Evolutionary conservation across 2,113 vertebrate genomes (phyloP).

Genomic region (Amphiprion ocellaris): DNA sequence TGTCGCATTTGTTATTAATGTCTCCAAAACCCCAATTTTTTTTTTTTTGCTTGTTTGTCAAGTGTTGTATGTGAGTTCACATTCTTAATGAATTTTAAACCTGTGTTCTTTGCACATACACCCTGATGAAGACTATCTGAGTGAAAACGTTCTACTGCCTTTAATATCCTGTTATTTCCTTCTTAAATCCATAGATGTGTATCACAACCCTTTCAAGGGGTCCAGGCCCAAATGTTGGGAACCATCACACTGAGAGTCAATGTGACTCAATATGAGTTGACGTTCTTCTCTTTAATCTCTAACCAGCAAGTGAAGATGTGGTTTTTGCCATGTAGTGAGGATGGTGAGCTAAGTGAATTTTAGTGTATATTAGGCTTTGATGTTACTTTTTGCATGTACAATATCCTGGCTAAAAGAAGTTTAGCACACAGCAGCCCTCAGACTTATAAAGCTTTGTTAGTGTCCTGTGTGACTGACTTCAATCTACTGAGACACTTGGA

Average conservation of each 20-base stretch:
- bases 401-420: neutral
- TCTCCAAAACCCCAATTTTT: too few relatives aligned
- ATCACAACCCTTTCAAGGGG: neutral
- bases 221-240: neutral
- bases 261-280: constrained; percentile 63
- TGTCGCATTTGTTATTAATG: too few relatives aligned
- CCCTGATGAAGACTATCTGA: too few relatives aligned
- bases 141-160: neutral
- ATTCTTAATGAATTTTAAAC: too few relatives aligned
- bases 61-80: too few relatives aligned
- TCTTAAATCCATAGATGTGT: neutral
- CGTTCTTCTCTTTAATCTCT: constrained; percentile 15
- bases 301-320: neutral
- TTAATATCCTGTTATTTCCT: neutral
- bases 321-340: neutral
- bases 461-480: neutral
- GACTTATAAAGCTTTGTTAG: neutral
- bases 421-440: neutral
- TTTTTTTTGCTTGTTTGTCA: too few relatives aligned
- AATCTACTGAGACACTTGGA: neutral
- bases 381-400: neutral
- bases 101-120: too few relatives aligned
- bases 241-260: constrained; percentile 52
- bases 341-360: neutral
- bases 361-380: neutral